Evolutionary conservation across 2,888 invertebrate genomes (phyloP).

Genomic region (Sinelater perroti): DNA sequence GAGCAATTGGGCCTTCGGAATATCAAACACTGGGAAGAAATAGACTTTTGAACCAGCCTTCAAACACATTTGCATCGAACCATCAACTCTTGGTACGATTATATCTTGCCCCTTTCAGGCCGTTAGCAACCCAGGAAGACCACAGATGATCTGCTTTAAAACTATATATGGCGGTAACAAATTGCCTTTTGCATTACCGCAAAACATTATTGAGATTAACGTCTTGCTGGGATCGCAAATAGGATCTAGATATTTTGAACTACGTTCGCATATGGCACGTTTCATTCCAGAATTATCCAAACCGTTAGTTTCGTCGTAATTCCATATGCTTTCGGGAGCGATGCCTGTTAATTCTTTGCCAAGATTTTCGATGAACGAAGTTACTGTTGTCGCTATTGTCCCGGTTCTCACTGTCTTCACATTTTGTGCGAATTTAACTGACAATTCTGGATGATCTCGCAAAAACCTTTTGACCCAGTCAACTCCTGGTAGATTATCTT

Average conservation of each 20-base stretch:
- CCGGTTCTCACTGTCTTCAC: constrained; percentile 34
- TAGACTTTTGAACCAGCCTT: too few relatives aligned
- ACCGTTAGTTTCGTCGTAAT: constrained; percentile 55
- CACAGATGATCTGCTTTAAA: constrained; percentile 8
- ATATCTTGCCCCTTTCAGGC: background rate
- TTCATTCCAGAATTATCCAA: constrained; percentile 50
- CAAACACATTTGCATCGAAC: constrained; percentile 13
- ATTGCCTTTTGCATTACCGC: constrained; percentile 1
- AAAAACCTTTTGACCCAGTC: constrained; percentile 25
- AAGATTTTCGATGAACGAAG: constrained; percentile 33
- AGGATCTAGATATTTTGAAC: constrained; percentile 45
- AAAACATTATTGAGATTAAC: background rate
- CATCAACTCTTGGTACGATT: constrained; percentile 4
- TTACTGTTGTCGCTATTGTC: constrained; percentile 28
- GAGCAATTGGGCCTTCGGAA: too few relatives aligned
- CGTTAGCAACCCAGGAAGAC: background rate
- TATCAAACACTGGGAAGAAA: too few relatives aligned
- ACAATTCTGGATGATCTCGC: constrained; percentile 20
- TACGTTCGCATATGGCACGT: constrained; percentile 31
- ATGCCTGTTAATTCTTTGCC: constrained; percentile 26
- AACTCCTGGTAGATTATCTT: constrained; percentile 26
- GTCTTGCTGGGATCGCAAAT: constrained; percentile 31
- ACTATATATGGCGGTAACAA: constrained; percentile 3
- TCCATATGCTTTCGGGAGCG: constrained; percentile 44
- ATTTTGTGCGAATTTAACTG: constrained; percentile 31